Evolutionary conservation across 2,797 vertebrate genomes (phyloP), one percentile per base, ranked within the genome.

Genomic region (Stomatorhinus walkeri): DNA sequence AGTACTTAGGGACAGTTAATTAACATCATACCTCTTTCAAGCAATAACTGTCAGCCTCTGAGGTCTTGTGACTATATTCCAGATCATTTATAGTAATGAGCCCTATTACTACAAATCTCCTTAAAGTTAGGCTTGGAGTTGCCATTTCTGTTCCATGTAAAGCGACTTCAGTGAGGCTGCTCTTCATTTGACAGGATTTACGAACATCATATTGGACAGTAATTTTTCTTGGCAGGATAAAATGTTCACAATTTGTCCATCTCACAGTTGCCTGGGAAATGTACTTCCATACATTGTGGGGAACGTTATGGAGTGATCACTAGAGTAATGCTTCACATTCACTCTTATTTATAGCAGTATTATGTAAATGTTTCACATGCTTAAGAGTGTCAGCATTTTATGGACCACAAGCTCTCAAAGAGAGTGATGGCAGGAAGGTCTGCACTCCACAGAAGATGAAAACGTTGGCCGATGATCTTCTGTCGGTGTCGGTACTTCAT

Each of bases 61-160:
- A 87, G 51, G 52, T 59, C 85, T 32, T 56, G 52, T 40, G 46
- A 72, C 32, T 22, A 28, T 54, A 72, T 81, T 79, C 46, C 36
- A 52, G 72, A 43, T 84, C 81, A 84, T 84, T 84, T 84, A 84
- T 84, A 49, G 81, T 84, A 84, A 84, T 84, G 81, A 84, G 43
- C 40, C 36, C 81, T 84, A 48, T 84, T 49, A 84, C 81, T 48
- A 48, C 81, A 49, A 43, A 84, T 48, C n/a, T 84, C 81, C 81
- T 84, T 24, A 84, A 84, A 84, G 43, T 84, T 84, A 24, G 40
- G 19, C 81, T 84, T 84, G n/a, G 22, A 49, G n/a, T 49, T 9
- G 6, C 81, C n/a, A 28, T 84, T 84, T 84, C 9, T 5, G 43
- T 84, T 24, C n/a, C n/a, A 48, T 10, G n/a, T 84, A 84, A 84